Base-by-base conservation (phyloP, 2,797 vertebrate genomes). In the Pangasius djambal region DNA sequence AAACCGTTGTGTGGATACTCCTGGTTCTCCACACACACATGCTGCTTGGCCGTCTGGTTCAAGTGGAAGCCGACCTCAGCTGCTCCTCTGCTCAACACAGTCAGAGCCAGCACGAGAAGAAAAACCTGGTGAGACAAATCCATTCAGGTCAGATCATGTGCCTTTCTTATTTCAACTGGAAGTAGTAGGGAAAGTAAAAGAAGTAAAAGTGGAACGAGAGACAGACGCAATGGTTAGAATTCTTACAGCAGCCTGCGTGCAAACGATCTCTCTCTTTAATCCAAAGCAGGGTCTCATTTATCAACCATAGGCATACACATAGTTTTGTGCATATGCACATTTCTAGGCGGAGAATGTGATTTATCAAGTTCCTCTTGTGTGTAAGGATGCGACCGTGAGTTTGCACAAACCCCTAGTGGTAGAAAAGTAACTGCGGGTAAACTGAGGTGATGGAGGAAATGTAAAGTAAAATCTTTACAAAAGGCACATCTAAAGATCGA, bases 1-100 rank as follows among this genome's bases (percentile, higher is more conserved):
- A 94, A 90, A 8, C 93, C 93, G 37, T 92, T 92, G 90, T 95
- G 88, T 61, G 88, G 90, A 91, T 97, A 97, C 92, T 97, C 93
- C 86, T 95, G 88, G 40, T 97, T 95, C 92, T 97, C 96, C 28
- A 94, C 9, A 0, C 96, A 97, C 1, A 69, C 55, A 4, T 90
- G 88, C 87, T 91, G 93, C 28, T 55, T 92, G 9, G 89, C 91
- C 16, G 92, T 92, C 8, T 83, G 89, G 89, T 92, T 92, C 79
- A 88, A 85, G 22, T 70, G 31, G 40, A 31, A 10, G 6, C 84
- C 89, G 79, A 88, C 63, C 52, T 89, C 90, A 18, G 77, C 88
- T 7, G 63, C 28, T 48, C 87, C 88, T 13, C 55, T 37, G 83
- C 86, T 83, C 48, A 50, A 40, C 57, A 59, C 48, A 6, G 12